Conservation (phyloP, 1,140 invertebrate genomes). For the Pteromalus puparum region DNA sequence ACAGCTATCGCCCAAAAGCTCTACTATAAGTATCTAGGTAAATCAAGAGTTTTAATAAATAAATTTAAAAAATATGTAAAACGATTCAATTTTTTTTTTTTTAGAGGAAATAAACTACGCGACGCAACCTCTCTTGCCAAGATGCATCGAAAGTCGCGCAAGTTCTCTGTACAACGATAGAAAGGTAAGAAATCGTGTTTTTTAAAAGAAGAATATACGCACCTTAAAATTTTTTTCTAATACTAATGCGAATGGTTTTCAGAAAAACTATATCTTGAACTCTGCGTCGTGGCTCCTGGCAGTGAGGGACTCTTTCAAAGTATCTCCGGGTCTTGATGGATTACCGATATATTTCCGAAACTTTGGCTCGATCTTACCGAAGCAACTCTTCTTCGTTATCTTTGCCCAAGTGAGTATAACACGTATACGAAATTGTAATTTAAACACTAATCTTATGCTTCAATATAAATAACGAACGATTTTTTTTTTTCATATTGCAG, state of each 20-base stretch:
- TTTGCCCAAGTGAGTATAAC: slow-evolving; percentile 43
- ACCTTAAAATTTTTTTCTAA: no score
- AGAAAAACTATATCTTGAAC: slow-evolving; percentile 16
- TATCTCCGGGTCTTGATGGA: slow-evolving; percentile 20
- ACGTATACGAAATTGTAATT: no score
- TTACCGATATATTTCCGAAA: slow-evolving; percentile 32
- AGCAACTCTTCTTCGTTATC: slow-evolving; percentile 21
- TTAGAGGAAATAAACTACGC: neutral
- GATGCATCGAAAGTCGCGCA: neutral
- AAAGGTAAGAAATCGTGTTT: neutral
- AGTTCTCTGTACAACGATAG: neutral
- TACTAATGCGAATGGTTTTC: neutral
- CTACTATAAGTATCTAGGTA: slow-evolving; percentile 30
- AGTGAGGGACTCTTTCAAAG: slow-evolving; percentile 11
- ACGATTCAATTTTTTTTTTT: neutral
- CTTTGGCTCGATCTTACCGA: slow-evolving; percentile 35
- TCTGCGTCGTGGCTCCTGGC: slow-evolving; percentile 30
- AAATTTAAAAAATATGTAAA: no score
- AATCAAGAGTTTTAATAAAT: neutral
- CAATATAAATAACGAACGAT: neutral
- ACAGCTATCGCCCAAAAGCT: slow-evolving; percentile 27
- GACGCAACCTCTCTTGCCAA: neutral
- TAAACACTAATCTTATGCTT: no score
- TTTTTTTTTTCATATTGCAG: slow-evolving; percentile 15
- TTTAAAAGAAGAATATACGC: no score